phyloP scores from a whole-genome alignment of 2,113 vertebrate species.

The Turnix velox region DNA sequence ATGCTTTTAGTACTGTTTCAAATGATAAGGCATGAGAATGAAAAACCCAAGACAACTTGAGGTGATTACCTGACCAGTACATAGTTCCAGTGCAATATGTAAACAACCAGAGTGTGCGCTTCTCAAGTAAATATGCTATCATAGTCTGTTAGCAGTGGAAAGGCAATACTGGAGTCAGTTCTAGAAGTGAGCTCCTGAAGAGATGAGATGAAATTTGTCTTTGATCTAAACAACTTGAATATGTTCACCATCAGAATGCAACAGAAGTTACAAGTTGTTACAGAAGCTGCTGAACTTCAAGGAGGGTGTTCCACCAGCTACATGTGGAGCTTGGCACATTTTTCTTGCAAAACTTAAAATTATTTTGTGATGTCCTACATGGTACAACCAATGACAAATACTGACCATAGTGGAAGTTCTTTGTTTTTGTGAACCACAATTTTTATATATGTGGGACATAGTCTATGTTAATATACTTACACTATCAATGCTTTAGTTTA shows the following conservation, averaged over 20 bases:
- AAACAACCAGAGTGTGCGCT: neutral
- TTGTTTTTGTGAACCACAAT: neutral
- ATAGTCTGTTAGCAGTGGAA: neutral
- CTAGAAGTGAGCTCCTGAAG: neutral
- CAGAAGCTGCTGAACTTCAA: neutral
- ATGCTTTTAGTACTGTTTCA: neutral
- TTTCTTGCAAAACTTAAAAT: neutral
- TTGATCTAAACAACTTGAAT: neutral
- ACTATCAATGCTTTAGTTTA: neutral
- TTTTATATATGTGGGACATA: neutral
- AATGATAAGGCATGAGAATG: neutral
- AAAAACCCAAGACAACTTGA: neutral
- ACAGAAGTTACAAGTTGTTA: neutral
- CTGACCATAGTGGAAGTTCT: neutral
- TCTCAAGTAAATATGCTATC: neutral
- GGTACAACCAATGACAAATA: neutral
- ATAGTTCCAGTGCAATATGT: fast-evolving
- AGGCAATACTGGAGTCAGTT: neutral
- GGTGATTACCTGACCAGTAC: neutral
- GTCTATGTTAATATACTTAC: neutral
- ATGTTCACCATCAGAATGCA: neutral
- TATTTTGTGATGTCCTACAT: neutral
- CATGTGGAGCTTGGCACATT: neutral
- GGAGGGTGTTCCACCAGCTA: neutral
- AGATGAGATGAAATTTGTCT: neutral